These are phyloP conservation scores for Caerostris darwini DNA, from an alignment of 1,140 invertebrate species.

Conservation along the genomic window DNA sequence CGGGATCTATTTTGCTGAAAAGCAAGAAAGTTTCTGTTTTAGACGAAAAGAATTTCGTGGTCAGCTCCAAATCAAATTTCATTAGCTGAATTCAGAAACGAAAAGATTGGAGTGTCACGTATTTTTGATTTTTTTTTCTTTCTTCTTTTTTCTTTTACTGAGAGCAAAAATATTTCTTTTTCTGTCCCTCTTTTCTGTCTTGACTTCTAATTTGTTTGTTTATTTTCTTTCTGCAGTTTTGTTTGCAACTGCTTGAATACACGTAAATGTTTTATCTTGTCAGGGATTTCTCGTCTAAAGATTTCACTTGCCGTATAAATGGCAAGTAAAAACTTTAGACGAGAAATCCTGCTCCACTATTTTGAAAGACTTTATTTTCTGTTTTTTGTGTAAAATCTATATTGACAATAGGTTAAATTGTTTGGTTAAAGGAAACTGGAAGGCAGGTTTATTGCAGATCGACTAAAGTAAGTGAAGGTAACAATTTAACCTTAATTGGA, in stretches of 20 bases:
- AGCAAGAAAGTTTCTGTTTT: conserved; percentile 23
- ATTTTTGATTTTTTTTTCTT: conserved; percentile 1
- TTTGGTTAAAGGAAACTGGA: neutral
- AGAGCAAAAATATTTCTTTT: neutral
- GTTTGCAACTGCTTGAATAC: neutral
- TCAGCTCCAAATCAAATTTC: conserved; percentile 59
- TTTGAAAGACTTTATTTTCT: neutral
- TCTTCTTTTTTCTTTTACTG: neutral
- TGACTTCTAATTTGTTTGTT: neutral
- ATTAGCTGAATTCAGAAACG: conserved; percentile 35
- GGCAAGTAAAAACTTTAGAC: neutral
- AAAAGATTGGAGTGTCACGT: conserved; percentile 17
- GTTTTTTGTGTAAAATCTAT: neutral
- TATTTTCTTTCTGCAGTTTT: neutral
- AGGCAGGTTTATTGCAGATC: too few species aligned
- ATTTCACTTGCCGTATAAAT: too few species aligned
- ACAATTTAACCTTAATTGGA: too few species aligned
- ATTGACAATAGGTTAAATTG: neutral
- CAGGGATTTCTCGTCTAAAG: neutral
- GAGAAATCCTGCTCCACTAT: neutral
- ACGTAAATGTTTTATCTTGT: neutral
- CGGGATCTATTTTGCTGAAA: conserved; percentile 9
- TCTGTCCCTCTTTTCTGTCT: neutral
- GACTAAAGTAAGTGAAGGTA: too few species aligned
- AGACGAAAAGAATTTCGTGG: conserved; percentile 43